Conservation (phyloP, 2,888 invertebrate genomes). For the Agriopis aurantiaria region DNA sequence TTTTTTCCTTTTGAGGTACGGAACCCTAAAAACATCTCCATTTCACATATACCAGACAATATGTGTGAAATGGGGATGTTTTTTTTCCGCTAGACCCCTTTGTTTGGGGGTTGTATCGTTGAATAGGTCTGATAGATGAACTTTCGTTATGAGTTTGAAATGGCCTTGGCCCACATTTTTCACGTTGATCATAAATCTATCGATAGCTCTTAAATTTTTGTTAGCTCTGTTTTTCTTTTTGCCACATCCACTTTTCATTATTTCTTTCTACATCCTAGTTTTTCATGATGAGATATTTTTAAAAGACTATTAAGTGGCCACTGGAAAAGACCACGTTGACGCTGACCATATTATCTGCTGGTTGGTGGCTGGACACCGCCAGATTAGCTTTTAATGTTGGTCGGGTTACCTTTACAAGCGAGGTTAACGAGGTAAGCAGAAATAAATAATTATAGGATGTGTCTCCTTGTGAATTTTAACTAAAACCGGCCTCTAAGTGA, state of each 20-base stretch:
- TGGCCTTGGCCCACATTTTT: no score
- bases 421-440: slow-evolving; percentile 6
- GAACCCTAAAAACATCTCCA: no score
- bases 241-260: not conserved
- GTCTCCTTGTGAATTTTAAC: not conserved
- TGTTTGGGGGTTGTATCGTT: no score
- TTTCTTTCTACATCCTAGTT: not conserved
- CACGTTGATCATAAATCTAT: no score
- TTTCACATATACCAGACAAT: no score
- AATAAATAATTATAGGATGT: slow-evolving; percentile 17
- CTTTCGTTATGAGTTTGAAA: no score
- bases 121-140: no score
- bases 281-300: slow-evolving; percentile 4
- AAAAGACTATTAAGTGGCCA: slow-evolving; percentile 15
- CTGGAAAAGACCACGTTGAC: slow-evolving; percentile 14
- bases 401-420: slow-evolving; percentile 7
- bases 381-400: slow-evolving; percentile 29
- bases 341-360: slow-evolving; percentile 19
- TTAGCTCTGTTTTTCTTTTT: no score
- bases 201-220: no score
- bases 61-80: no score
- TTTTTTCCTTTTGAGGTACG: no score
- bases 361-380: slow-evolving; percentile 1
- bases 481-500: not conserved
- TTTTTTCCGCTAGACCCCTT: no score